phyloP scores from a whole-genome alignment of 2,797 vertebrate genomes.

The Danio tinwini region DNA sequence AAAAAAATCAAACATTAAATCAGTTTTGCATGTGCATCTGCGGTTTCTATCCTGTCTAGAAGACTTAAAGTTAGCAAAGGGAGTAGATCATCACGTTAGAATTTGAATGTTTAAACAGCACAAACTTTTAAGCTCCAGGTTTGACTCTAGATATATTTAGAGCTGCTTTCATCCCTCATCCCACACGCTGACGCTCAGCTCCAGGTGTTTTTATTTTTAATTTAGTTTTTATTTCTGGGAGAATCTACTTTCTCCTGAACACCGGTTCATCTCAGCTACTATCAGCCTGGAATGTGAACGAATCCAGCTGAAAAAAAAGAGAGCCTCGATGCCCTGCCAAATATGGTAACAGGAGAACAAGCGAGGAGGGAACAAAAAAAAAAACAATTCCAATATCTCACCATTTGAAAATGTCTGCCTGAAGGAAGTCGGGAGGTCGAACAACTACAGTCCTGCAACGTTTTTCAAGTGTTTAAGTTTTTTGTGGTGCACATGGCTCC shows the following conservation, averaged over 20 bases:
- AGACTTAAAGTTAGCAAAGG: background rate
- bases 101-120: background rate
- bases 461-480: constrained; percentile 46
- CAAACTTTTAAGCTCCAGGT: background rate
- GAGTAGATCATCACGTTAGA: background rate
- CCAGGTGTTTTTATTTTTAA: constrained; percentile 25
- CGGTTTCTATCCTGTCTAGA: background rate
- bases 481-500: constrained; percentile 44
- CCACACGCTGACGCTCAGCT: background rate
- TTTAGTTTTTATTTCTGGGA: background rate
- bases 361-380: constrained; percentile 39
- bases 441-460: constrained; percentile 38
- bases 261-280: constrained; percentile 14
- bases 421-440: constrained; percentile 46
- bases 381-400: constrained; percentile 56
- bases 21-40: background rate
- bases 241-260: background rate
- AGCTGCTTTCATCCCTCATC: constrained; percentile 24
- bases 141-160: background rate
- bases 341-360: constrained; percentile 57
- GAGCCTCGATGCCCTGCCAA: constrained; percentile 45
- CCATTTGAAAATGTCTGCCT: constrained; percentile 61
- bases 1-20: background rate
- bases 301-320: constrained; percentile 31
- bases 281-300: constrained; percentile 29